Evolutionary conservation across 2,113 vertebrate genomes (phyloP).

Genomic region (Panurus biarmicus): DNA sequence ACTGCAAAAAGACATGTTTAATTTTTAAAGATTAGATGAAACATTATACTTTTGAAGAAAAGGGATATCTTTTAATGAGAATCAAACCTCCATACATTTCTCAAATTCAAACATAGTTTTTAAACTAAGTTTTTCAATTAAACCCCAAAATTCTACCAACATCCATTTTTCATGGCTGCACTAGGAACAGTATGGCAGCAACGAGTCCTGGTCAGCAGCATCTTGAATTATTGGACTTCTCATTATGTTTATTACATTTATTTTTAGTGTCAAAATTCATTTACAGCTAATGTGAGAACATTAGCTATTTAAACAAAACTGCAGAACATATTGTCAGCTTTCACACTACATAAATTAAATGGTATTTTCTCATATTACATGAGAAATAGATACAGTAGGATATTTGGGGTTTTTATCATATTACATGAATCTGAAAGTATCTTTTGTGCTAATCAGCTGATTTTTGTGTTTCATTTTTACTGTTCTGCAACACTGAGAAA

Average conservation of each 20-base stretch:
- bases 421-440: neutral
- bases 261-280: neutral
- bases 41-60: neutral
- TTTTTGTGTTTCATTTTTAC: neutral
- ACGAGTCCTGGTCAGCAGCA: neutral
- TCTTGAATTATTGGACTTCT: neutral
- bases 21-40: neutral
- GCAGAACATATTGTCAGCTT: constrained; percentile 31
- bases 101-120: neutral
- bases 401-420: neutral
- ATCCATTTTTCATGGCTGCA: neutral
- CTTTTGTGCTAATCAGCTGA: neutral
- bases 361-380: neutral
- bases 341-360: constrained; percentile 39
- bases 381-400: neutral
- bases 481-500: neutral
- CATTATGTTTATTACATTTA: neutral
- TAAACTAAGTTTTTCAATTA: neutral
- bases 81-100: neutral
- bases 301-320: constrained; percentile 17
- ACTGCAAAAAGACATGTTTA: neutral
- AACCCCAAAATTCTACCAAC: neutral
- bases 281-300: constrained; percentile 18
- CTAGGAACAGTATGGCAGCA: neutral
- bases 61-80: neutral